Evolutionary conservation across 1,140 invertebrate genomes (phyloP).

Genomic region (Scylla paramamosain): DNA sequence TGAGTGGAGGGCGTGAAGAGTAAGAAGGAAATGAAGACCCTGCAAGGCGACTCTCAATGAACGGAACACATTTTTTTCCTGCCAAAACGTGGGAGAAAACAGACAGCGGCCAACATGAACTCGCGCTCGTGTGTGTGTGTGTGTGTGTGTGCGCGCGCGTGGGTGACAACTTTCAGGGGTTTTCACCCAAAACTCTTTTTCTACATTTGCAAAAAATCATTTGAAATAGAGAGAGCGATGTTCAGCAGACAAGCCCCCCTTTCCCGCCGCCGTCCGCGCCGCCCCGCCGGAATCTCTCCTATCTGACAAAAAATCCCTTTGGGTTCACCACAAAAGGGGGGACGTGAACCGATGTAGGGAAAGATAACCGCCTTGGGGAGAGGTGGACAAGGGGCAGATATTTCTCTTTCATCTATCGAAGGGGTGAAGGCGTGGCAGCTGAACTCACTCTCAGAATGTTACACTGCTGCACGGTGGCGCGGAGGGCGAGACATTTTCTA

Average conservation of each 20-base stretch:
- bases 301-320: conserved; percentile 15
- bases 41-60: too few species aligned
- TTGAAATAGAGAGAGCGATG: background rate
- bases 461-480: background rate
- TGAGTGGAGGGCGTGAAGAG: too few species aligned
- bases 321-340: background rate
- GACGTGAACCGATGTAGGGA: background rate
- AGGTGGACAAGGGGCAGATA: background rate
- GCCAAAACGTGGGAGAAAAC: too few species aligned
- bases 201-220: background rate
- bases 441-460: background rate
- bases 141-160: conserved; percentile 9
- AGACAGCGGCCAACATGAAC: too few species aligned
- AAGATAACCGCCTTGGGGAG: background rate
- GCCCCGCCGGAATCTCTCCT: background rate
- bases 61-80: too few species aligned
- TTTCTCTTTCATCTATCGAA: conserved; percentile 1
- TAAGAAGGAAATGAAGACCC: too few species aligned
- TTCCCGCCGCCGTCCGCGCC: background rate
- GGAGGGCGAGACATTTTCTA: background rate
- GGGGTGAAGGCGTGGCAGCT: background rate
- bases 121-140: background rate
- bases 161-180: background rate
- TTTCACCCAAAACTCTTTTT: background rate
- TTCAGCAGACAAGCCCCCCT: background rate